These are phyloP conservation scores for Fragum whitleyi DNA, from an alignment of 2,888 invertebrate genomes.

Conservation along the genomic window DNA sequence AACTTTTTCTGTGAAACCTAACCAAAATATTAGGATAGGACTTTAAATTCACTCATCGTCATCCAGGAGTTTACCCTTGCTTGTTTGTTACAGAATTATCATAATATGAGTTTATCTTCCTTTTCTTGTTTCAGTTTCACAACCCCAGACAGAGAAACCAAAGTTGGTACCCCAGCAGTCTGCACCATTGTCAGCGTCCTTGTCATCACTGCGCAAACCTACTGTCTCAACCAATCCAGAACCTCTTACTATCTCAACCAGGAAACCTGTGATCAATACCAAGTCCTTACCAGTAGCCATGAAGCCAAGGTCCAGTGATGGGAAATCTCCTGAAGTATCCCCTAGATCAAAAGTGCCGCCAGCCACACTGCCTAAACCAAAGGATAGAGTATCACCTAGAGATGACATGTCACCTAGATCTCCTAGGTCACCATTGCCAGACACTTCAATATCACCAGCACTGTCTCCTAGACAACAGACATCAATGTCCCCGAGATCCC, in stretches of 20 bases:
- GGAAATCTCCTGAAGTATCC: conserved; percentile 29
- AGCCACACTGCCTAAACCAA: background rate
- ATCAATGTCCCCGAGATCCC: conserved; percentile 26
- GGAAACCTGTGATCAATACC: conserved; percentile 4
- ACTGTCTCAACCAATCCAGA: conserved; percentile 44
- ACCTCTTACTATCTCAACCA: conserved; percentile 38
- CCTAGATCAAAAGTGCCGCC: conserved; percentile 22
- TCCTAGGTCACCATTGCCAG: too few relatives aligned
- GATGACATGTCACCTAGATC: background rate
- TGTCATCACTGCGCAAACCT: conserved; percentile 28
- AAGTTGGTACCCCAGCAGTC: conserved; percentile 48
- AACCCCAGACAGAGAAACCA: conserved; percentile 25
- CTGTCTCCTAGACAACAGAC: conserved; percentile 4
- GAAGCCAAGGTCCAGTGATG: conserved; percentile 14
- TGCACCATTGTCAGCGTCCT: conserved; percentile 39
- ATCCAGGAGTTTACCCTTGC: too few relatives aligned
- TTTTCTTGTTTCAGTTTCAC: conserved; percentile 16
- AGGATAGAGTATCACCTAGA: background rate
- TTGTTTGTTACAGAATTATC: too few relatives aligned
- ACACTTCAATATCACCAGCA: background rate
- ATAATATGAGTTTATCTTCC: too few relatives aligned
- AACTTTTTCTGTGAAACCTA: too few relatives aligned
- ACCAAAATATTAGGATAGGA: too few relatives aligned
- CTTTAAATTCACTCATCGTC: too few relatives aligned
- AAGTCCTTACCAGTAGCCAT: background rate